Base-by-base conservation (phyloP, 2,113 vertebrate genomes). In the Hypomesus transpacificus region DNA sequence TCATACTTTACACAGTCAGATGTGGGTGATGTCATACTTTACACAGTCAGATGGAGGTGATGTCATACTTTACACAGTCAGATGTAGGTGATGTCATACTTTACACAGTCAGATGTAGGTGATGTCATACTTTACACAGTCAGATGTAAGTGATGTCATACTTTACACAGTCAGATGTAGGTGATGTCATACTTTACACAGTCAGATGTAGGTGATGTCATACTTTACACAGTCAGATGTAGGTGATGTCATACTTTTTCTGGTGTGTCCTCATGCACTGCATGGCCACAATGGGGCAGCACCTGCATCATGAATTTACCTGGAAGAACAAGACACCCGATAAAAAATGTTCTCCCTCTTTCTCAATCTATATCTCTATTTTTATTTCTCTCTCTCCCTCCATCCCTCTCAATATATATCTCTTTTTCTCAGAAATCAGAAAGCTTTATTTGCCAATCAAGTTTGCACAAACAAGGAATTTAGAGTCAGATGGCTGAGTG, bases 271-370 rank as follows among this genome's bases (percentile, higher is more conserved):
- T 89, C 80, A 18, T 90, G 82, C 81, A 86, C 87, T 46, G 85
- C 75, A 1, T 88, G 87, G 16, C 88, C 89, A 91, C 89, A 84
- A 6, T 77, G 87, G 66, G 89, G 88, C 85, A 91, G 89, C 80
- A 90, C 85, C 85, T 89, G 87, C 87, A 87, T 85, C 83, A 90
- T 89, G 75, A 91, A 90, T 86, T 85, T 87, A 70, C 87, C 87
- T 90, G 61, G 1, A 82, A 22, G 63, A 16, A 59, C 17, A 56
- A 3, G 22, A 11, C 21, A 26, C 14, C 21, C 14, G 13, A 46
- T 28, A 52, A 58, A 21, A 59, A 1, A 14, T 60, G 3, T 26
- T 60, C 58, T 22, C 20, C 14, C 22, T 14, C 11, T 11, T 4
- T 20, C n/a, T 16, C 53, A 64, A 16, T 14, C 13, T 69, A 9